Base-by-base conservation (phyloP, 2,888 invertebrate species). In the Pimpla rufipes region DNA sequence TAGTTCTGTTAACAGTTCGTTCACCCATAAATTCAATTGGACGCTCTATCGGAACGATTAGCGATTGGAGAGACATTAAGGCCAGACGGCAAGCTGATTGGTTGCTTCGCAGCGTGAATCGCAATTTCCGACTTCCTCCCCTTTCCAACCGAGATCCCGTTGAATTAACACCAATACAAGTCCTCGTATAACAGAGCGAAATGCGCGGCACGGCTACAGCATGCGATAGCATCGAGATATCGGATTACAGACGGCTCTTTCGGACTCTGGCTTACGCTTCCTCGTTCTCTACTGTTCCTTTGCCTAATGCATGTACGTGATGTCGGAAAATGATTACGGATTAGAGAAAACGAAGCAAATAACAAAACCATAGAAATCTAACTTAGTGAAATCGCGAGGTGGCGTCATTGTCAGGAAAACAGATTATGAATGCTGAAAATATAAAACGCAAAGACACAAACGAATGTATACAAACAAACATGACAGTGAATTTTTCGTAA, bases 61-160 rank as follows among this genome's bases (percentile, higher is more conserved):
- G 88, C 84, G 88, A 89, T 89, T 85, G 85, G 84, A 78, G 86
- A 83, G 85, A 87, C 84, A 85, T 85, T 68, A 75, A 66, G 74
- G 85, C 66, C 70, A 81, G 83, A 86, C 85, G 85, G 81, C 79
- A 82, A 18, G 86, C 85, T 87, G 85, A 86, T 85, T 86, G 18
- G 40, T 47, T 42, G 71, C 87, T 88, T 87, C 83, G 85, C 79
- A 84, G 85, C 81, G 85, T 76, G 86, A 86, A 85, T 88, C 85
- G 88, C 87, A 89, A 90, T 90, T 89, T 90, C 89, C 90, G 86
- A 71, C 77, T 64, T 1, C 35, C 35, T 64, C 35, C 50, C 70
- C 47, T 75, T 57, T 11, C 42, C 67, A 42, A 23, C 40, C 23
- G 47, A 70, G 79, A 76, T 81, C 71, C 35, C 42, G 57, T 29